Percentiles rank a stretch among this genome's conserved stretches.
Evolutionary conservation across 2,113 vertebrate species (phyloP).

Genomic region (Felis catus): DNA sequence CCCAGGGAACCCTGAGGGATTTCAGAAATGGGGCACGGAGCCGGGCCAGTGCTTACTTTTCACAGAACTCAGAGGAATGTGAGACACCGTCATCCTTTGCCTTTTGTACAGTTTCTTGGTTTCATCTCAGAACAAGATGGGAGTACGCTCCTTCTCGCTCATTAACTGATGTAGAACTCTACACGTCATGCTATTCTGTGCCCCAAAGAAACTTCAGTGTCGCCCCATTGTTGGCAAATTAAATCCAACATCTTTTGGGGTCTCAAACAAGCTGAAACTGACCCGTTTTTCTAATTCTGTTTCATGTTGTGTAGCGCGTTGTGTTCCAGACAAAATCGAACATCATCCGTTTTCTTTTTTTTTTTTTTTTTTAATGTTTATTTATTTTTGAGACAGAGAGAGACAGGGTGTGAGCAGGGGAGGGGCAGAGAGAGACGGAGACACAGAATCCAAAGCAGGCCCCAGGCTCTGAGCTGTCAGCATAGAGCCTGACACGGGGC

Average conservation of each 20-base stretch:
- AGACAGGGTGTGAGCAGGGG: too few species aligned
- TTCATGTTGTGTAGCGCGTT: not conserved
- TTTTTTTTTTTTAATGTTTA: too few species aligned
- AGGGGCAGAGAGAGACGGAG: too few species aligned
- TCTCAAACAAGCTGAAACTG: not conserved
- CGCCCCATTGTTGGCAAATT: not conserved
- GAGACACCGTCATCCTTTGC: not conserved
- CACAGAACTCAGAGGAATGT: not conserved
- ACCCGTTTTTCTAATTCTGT: not conserved
- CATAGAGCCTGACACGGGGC: too few species aligned
- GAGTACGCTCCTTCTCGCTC: not conserved
- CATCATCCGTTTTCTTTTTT: too few species aligned
- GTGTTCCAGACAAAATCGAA: not conserved
- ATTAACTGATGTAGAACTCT: not conserved
- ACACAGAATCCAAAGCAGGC: too few species aligned
- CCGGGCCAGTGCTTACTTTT: not conserved
- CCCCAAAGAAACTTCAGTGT: not conserved
- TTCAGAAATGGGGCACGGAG: not conserved
- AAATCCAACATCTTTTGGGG: not conserved
- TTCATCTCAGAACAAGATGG: not conserved
- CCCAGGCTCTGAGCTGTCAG: too few species aligned
- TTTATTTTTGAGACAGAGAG: too few species aligned
- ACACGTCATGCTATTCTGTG: not conserved
- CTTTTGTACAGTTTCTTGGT: not conserved
- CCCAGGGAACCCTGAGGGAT: not conserved